phyloP scores from a whole-genome alignment of 1,140 invertebrate genomes.

The Habropoda laboriosa region DNA sequence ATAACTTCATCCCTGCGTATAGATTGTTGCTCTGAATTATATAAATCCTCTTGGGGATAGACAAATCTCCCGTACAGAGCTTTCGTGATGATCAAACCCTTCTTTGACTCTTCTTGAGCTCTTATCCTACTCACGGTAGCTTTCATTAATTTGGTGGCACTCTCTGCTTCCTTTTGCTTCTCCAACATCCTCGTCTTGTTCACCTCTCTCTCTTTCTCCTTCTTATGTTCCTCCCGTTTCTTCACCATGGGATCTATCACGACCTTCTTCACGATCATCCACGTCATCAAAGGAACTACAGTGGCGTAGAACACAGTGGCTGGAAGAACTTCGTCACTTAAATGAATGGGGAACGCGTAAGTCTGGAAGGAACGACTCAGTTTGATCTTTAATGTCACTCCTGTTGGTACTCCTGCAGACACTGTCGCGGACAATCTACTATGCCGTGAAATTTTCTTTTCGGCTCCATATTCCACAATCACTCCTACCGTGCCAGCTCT shows the following conservation, averaged over 20 bases:
- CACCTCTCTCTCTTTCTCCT: constrained; percentile 88
- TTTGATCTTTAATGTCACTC: constrained; percentile 94
- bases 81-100: constrained; percentile 92
- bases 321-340: constrained; percentile 94
- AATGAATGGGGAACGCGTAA: constrained; percentile 93
- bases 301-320: constrained; percentile 97
- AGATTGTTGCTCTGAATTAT: constrained; percentile 66
- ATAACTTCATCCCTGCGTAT: constrained; percentile 85
- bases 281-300: constrained; percentile 90
- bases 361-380: constrained; percentile 93
- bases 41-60: constrained; percentile 72
- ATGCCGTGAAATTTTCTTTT: constrained; percentile 95
- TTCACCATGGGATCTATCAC: constrained; percentile 93
- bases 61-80: constrained; percentile 91
- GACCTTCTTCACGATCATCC: constrained; percentile 91
- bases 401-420: constrained; percentile 91
- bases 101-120: constrained; percentile 88
- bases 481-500: constrained; percentile 94
- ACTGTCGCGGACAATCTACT: constrained; percentile 93
- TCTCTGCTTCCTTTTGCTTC: constrained; percentile 91
- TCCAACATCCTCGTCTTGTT: constrained; percentile 89
- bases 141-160: constrained; percentile 94
- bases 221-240: constrained; percentile 88
- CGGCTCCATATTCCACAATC: constrained; percentile 93
- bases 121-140: constrained; percentile 90